Evolutionary conservation across 2,888 invertebrate species (phyloP).

Genomic region (Lepidonotus clava): DNA sequence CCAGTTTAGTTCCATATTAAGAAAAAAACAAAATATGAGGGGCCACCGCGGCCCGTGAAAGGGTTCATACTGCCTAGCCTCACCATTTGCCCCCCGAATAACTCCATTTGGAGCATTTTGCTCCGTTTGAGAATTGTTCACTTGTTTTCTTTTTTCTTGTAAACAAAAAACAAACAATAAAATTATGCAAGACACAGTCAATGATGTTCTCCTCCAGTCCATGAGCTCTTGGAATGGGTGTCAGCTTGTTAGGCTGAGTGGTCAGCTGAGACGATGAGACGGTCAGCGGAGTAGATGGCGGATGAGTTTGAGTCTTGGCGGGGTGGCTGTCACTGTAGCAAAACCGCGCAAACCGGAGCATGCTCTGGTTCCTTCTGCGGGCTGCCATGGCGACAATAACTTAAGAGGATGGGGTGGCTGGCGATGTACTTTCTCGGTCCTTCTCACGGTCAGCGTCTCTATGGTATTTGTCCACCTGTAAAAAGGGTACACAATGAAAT

Average conservation of each 20-base stretch:
- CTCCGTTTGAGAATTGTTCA: no score
- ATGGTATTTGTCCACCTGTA: conserved; percentile 57
- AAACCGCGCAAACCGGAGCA: neutral
- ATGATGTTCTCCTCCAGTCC: neutral
- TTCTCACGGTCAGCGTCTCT: conserved; percentile 52
- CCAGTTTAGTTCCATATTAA: neutral
- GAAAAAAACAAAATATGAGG: neutral
- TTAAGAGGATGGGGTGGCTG: conserved; percentile 49
- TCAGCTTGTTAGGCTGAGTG: neutral
- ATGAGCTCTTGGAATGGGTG: conserved; percentile 10
- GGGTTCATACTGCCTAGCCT: conserved; percentile 4
- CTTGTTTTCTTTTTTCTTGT: no score
- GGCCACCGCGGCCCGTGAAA: neutral
- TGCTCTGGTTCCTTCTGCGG: no score
- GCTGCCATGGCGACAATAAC: conserved; percentile 51
- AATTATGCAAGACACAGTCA: neutral
- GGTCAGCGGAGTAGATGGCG: neutral
- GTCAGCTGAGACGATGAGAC: neutral
- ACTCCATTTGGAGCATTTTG: no score
- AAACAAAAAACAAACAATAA: neutral
- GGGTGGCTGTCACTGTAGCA: conserved; percentile 3
- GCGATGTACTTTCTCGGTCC: conserved; percentile 20
- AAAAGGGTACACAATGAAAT: neutral
- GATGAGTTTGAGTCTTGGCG: neutral
- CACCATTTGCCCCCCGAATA: no score